Conservation (phyloP, 2,888 invertebrate species). For the Nemoura dubitans region DNA sequence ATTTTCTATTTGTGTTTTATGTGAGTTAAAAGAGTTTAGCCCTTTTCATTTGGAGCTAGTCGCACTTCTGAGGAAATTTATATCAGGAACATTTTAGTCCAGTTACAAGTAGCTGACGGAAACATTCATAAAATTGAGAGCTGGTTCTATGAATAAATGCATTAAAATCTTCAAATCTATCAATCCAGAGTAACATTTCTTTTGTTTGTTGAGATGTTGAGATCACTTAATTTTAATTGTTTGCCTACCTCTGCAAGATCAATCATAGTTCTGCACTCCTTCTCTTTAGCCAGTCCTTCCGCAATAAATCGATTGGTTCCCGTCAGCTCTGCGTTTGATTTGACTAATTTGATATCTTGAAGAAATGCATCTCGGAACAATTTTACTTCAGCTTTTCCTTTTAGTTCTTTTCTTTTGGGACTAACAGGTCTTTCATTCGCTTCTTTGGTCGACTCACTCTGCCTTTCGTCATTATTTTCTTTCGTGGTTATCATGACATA, state of each 20-base stretch:
- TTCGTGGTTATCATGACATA: neutral
- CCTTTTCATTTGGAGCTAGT: too few species aligned
- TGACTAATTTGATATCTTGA: slow-evolving; percentile 40
- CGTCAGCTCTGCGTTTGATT: slow-evolving; percentile 56
- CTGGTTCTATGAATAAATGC: too few species aligned
- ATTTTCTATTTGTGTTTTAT: too few species aligned
- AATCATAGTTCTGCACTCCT: slow-evolving; percentile 59
- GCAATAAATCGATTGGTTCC: slow-evolving; percentile 59
- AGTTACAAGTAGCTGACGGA: too few species aligned
- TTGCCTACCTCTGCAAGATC: slow-evolving; percentile 56
- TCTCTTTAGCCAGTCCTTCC: slow-evolving; percentile 59
- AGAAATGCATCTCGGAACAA: neutral
- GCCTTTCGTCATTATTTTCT: neutral
- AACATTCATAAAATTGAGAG: too few species aligned
- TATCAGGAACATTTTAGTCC: too few species aligned
- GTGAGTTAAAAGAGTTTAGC: too few species aligned
- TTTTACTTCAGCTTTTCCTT: neutral
- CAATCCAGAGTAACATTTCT: too few species aligned
- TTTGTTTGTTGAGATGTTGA: neutral
- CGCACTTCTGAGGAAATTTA: too few species aligned
- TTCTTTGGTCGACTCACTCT: neutral
- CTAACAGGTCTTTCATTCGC: neutral
- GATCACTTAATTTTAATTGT: too few species aligned
- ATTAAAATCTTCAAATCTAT: too few species aligned
- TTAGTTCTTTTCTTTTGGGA: slow-evolving; percentile 1